Conservation (phyloP, 2,797 vertebrate genomes). For the Pseudomugil gertrudae region DNA sequence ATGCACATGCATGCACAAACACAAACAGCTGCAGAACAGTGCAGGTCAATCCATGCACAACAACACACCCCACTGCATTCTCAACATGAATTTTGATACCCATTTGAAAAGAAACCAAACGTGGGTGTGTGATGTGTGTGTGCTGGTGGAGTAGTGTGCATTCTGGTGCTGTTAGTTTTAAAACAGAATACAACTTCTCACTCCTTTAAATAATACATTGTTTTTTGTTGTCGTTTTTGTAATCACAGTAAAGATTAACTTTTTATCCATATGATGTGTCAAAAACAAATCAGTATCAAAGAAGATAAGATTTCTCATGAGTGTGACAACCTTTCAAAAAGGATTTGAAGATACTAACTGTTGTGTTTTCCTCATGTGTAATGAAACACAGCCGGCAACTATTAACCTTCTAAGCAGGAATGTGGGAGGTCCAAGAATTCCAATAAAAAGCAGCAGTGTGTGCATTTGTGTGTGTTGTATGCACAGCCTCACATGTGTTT, state of each 20-base stretch:
- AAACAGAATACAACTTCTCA: constrained; percentile 19
- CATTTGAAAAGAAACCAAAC: constrained; percentile 47
- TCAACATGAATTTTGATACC: constrained; percentile 61
- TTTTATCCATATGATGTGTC: constrained; percentile 6
- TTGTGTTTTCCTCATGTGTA: constrained; percentile 81
- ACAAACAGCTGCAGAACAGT: constrained; percentile 66
- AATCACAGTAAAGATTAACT: neutral
- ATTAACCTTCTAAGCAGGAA: constrained; percentile 85
- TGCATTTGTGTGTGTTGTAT: constrained; percentile 39
- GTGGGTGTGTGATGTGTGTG: constrained; percentile 7
- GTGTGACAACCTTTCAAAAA: constrained; percentile 43
- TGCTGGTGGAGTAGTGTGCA: neutral
- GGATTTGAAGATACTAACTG: constrained; percentile 72
- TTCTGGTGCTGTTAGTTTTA: constrained; percentile 11
- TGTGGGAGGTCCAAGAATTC: constrained; percentile 85
- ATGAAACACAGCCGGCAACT: constrained; percentile 85
- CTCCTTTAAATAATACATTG: neutral
- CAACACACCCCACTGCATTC: constrained; percentile 59
- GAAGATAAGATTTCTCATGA: constrained; percentile 28
- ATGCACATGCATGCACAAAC: constrained; percentile 59
- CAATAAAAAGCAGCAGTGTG: constrained; percentile 81
- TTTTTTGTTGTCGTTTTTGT: neutral
- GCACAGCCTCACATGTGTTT: constrained; percentile 36
- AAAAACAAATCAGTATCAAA: constrained; percentile 20
- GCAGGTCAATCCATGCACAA: constrained; percentile 55